These are phyloP conservation scores for Margarornis squamiger DNA, from an alignment of 2,797 vertebrate genomes.

Conservation along the genomic window DNA sequence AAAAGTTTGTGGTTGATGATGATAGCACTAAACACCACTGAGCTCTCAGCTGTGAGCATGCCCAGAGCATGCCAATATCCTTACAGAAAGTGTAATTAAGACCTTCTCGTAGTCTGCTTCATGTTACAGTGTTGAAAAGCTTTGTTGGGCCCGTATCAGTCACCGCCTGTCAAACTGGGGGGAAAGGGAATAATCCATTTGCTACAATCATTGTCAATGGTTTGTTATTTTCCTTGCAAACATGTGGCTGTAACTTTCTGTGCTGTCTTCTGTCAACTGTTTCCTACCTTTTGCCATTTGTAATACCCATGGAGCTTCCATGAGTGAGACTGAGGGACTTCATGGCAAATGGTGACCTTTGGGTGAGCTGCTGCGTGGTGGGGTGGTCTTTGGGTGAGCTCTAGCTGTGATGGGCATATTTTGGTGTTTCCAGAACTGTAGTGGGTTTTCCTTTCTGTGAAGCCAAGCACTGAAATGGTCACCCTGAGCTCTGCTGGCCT, in stretches of 20 bases:
- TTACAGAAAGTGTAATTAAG: constrained; percentile 32
- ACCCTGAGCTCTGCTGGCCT: neutral
- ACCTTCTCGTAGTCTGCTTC: constrained; percentile 46
- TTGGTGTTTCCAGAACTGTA: neutral
- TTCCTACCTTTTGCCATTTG: constrained; percentile 3
- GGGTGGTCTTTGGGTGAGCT: constrained; percentile 6
- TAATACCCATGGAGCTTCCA: neutral
- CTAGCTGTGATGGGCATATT: neutral
- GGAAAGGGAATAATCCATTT: constrained; percentile 44
- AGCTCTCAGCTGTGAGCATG: neutral
- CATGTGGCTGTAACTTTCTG: neutral
- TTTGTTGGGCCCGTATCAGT: constrained; percentile 4
- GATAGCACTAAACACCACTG: neutral
- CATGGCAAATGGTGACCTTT: constrained; percentile 4
- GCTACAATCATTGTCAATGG: constrained; percentile 8
- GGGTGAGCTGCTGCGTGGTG: constrained; percentile 5
- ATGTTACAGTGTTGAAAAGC: constrained; percentile 44
- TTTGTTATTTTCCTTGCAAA: constrained; percentile 45
- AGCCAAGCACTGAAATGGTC: constrained; percentile 18
- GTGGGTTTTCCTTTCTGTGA: constrained; percentile 11
- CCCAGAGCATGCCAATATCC: neutral
- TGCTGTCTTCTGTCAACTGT: neutral
- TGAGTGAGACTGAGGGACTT: neutral
- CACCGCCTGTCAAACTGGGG: constrained; percentile 27
- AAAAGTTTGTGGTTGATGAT: neutral